Percentiles rank a stretch among this genome's conserved stretches.
Conservation (phyloP, 2,888 invertebrate species). For the Sesia apiformis region DNA sequence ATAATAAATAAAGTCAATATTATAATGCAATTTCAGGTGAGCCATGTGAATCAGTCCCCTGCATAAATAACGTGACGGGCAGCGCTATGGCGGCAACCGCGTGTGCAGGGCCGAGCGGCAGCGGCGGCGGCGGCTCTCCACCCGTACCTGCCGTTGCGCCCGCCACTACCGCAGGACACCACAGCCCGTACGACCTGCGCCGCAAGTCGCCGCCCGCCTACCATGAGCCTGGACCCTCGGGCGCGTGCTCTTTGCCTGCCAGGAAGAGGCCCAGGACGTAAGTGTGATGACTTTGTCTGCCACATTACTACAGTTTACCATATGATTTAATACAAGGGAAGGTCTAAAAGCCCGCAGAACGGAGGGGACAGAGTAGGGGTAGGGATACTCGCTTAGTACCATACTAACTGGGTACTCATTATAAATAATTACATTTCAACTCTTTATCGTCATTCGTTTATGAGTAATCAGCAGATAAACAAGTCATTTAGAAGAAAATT, state of each 20-base stretch:
- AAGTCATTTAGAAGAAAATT: background rate
- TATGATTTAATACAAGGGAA: too few relatives aligned
- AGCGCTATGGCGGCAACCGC: slow-evolving; percentile 67
- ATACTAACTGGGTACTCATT: too few relatives aligned
- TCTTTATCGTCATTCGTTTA: background rate
- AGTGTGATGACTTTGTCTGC: slow-evolving; percentile 29
- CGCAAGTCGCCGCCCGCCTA: slow-evolving; percentile 86
- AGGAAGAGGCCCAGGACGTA: slow-evolving; percentile 86
- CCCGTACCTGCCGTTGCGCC: slow-evolving; percentile 69
- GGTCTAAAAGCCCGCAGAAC: too few relatives aligned
- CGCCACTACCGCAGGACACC: slow-evolving; percentile 85
- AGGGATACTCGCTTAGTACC: too few relatives aligned
- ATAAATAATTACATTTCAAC: background rate
- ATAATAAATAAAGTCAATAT: too few relatives aligned
- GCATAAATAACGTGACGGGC: slow-evolving; percentile 78
- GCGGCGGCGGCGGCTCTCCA: slow-evolving; percentile 66
- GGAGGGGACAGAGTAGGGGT: too few relatives aligned
- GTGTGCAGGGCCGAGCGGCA: slow-evolving; percentile 67
- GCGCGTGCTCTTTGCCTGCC: slow-evolving; percentile 83
- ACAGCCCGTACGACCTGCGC: slow-evolving; percentile 92
- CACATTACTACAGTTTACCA: background rate
- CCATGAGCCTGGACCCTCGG: slow-evolving; percentile 80
- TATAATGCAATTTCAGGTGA: slow-evolving; percentile 69
- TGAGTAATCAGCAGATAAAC: too few relatives aligned
- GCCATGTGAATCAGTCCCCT: slow-evolving; percentile 86